These are phyloP conservation scores for Chymomyza costata DNA, from an alignment of 1,140 invertebrate species.

Conservation along the genomic window DNA sequence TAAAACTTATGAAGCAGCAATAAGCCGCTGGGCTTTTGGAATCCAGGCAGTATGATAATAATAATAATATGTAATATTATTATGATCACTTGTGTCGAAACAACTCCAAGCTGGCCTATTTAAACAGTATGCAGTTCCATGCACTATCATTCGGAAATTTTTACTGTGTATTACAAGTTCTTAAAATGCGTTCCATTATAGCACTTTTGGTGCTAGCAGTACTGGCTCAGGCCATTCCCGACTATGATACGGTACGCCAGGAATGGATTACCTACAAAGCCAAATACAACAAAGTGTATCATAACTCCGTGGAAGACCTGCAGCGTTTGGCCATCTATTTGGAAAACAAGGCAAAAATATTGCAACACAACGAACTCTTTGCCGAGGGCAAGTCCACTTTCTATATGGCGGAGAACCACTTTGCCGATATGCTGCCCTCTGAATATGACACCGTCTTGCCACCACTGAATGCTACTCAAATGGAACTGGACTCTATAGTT, in stretches of 20 bases:
- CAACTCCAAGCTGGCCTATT: no score
- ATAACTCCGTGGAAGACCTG: neutral
- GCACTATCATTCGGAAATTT: no score
- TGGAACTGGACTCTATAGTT: neutral
- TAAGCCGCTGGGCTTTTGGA: no score
- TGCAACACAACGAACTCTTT: conserved; percentile 85
- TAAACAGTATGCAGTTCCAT: no score
- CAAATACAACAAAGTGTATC: conserved; percentile 11
- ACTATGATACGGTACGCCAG: conserved; percentile 1
- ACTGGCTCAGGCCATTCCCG: neutral
- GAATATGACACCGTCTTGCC: conserved; percentile 86
- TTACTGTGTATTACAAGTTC: no score
- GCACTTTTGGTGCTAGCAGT: conserved; percentile 2
- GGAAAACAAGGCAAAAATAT: conserved; percentile 87
- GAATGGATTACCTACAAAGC: conserved; percentile 17
- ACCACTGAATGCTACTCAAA: neutral
- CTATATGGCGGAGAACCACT: conserved; percentile 85
- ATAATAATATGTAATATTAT: no score
- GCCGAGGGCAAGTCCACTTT: conserved; percentile 80
- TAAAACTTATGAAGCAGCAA: no score
- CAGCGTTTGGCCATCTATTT: conserved; percentile 87
- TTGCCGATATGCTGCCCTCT: conserved; percentile 86
- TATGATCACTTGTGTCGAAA: no score
- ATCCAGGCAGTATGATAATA: no score
- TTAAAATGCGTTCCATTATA: conserved; percentile 10